These are phyloP conservation scores for Acanthosepion esculentum DNA, from an alignment of 2,888 invertebrate genomes.

Conservation along the genomic window DNA sequence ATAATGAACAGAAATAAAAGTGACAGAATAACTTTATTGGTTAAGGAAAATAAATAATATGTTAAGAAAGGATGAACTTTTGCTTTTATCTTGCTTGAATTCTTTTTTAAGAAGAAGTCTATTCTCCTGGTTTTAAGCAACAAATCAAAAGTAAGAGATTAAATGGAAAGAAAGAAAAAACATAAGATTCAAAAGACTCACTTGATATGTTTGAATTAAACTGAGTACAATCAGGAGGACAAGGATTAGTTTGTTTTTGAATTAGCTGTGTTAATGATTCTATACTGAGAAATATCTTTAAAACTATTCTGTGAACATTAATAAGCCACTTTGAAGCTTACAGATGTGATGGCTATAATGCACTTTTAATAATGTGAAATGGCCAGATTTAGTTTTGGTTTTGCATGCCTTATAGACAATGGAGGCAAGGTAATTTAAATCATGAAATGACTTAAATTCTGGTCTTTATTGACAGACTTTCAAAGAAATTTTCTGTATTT, in stretches of 20 bases:
- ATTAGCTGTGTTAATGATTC: too few relatives aligned
- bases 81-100: constrained; percentile 33
- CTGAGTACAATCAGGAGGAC: background rate
- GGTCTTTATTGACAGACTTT: too few relatives aligned
- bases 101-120: background rate
- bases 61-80: background rate
- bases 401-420: too few relatives aligned
- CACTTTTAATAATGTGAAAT: background rate
- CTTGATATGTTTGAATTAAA: background rate
- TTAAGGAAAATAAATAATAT: background rate
- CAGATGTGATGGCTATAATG: background rate
- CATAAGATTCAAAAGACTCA: background rate
- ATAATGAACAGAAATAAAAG: background rate
- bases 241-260: too few relatives aligned
- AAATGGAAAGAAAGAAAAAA: too few relatives aligned
- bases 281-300: background rate
- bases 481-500: too few relatives aligned
- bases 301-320: background rate
- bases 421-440: too few relatives aligned
- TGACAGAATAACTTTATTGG: background rate
- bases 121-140: background rate
- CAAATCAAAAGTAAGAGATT: background rate
- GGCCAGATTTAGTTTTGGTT: background rate
- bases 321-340: background rate
- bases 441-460: too few relatives aligned